A percentile compares a stretch with the other conserved stretches of the same genome.
Conservation (phyloP, 2,888 invertebrate species). For the Polyommatus icarus region DNA sequence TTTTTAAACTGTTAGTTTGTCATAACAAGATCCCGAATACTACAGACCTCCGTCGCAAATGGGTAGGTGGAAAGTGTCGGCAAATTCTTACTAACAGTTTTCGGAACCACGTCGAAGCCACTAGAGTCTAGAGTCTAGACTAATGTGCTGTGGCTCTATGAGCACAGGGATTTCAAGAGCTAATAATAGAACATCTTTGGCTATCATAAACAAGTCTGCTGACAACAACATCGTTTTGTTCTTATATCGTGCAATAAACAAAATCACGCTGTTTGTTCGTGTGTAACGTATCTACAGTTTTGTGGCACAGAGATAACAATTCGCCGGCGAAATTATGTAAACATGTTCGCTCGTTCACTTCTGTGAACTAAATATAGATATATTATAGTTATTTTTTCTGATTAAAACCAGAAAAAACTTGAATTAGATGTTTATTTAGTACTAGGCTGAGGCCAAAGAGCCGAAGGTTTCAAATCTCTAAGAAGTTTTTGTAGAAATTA, state of each 20-base stretch:
- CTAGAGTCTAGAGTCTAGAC: too few relatives aligned
- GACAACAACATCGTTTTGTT: neutral
- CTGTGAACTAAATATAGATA: neutral
- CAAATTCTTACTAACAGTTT: neutral
- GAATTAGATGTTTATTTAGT: neutral
- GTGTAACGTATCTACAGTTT: constrained; percentile 7
- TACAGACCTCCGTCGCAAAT: too few relatives aligned
- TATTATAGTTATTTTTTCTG: neutral
- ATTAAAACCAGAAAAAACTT: neutral
- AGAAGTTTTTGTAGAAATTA: neutral
- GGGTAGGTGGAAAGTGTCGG: too few relatives aligned
- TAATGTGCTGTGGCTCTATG: neutral
- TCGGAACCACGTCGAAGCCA: neutral
- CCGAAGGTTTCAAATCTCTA: neutral
- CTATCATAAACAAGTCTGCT: neutral
- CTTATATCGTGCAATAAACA: neutral
- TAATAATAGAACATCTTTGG: neutral
- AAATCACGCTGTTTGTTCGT: constrained; percentile 27
- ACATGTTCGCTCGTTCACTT: neutral
- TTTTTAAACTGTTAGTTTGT: too few relatives aligned
- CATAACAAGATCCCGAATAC: too few relatives aligned
- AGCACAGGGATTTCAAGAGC: too few relatives aligned
- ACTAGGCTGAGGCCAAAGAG: neutral
- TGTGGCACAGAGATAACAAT: constrained; percentile 32
- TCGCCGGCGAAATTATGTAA: constrained; percentile 29